Evolutionary conservation across 2,888 invertebrate species (phyloP).

Genomic region (Parnassius orleans): DNA sequence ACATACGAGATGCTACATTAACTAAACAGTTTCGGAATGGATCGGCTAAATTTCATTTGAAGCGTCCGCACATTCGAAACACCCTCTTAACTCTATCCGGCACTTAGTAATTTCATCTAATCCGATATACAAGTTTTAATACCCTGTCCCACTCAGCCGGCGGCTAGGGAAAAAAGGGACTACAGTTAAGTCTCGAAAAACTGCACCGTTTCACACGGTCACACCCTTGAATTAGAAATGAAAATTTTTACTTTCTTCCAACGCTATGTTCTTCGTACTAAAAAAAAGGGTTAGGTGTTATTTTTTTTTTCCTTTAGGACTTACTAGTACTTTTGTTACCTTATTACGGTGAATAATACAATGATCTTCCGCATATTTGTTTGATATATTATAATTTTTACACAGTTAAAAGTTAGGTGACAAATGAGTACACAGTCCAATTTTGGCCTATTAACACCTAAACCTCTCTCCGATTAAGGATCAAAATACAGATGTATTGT

Average conservation of each 20-base stretch:
- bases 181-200: conserved; percentile 65
- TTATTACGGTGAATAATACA: no score
- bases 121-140: conserved; percentile 78
- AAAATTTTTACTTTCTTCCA: conserved; percentile 43
- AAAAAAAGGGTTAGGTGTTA: no score
- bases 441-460: no score
- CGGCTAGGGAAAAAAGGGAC: conserved; percentile 73
- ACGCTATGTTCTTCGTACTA: not conserved
- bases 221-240: conserved; percentile 56
- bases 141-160: conserved; percentile 61
- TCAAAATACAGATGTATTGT: no score
- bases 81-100: conserved; percentile 61
- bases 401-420: no score
- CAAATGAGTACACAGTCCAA: no score
- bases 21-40: conserved; percentile 9
- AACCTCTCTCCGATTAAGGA: no score
- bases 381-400: no score
- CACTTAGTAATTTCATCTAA: conserved; percentile 78
- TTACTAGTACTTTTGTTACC: no score
- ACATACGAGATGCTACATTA: conserved; percentile 3
- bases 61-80: conserved; percentile 29
- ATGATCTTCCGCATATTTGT: no score
- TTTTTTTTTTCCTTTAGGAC: no score
- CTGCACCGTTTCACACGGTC: conserved; percentile 76
- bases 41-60: conserved; percentile 25